Base-by-base conservation (phyloP, 2,888 invertebrate genomes). In the Nipponacmea schrenckii region DNA sequence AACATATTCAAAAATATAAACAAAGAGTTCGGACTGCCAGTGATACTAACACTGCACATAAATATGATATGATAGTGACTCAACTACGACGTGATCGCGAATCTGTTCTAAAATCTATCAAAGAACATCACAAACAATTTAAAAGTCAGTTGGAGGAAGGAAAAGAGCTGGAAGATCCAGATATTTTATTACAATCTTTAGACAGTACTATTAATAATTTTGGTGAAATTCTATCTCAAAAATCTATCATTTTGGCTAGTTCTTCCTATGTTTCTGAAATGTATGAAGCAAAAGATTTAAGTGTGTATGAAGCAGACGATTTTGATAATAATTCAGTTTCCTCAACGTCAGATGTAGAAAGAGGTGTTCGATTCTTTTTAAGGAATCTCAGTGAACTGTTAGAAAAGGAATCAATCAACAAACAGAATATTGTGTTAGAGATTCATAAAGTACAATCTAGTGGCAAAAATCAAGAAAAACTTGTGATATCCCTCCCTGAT, bases 401-500 rank as follows among this genome's bases (percentile, higher is more conserved):
- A 24, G 26, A 44, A 48, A 62, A 64, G 44, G 72, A 72, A 14
- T 63, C 74, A 39, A 26, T 64, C 24, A 39, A 69, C 12, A 71
- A 67, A 20, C 72, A 73, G n/a, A 75, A 76, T 7, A 44, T 72
- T 50, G 73, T 76, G 20, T 71, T 71, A 56, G 69, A 76, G 63
- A 56, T 72, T 24, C 24, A 64, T 20, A 63, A 63, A n/a, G n/a
- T 10, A 26, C 27, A 20, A 45, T 44, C 27, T 45, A 68, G 39
- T 14, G 44, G 17, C 20, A 39, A 24, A 15, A 50, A 50, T 14
- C 24, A 66, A 12, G 66, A 67, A 15, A 48, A 56, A 27, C 27
- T 69, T 14, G 71, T 75, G 12, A 70, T 79, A 44, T 75, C 74
- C 17, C 74, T 83, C 24, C 81, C 84, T 62, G 78, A 80, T 66